Percentiles rank a stretch among this genome's conserved stretches.
These are phyloP conservation scores for Sphecodes monilicornis DNA, from an alignment of 2,888 invertebrate species.

Conservation along the genomic window DNA sequence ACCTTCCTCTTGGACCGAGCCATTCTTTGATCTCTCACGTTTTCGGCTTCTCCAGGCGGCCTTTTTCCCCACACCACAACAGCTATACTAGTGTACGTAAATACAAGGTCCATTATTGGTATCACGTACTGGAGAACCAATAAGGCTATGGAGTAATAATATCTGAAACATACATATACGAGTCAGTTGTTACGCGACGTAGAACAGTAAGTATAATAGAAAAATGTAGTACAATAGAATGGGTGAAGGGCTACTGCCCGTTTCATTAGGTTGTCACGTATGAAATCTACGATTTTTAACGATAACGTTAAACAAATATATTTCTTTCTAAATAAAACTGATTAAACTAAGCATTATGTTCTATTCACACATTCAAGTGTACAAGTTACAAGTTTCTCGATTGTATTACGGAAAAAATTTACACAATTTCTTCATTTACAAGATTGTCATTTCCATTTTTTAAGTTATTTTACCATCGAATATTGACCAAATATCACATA, in stretches of 20 bases:
- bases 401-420: too few relatives aligned
- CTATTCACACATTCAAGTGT: too few relatives aligned
- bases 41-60: slow-evolving; percentile 95
- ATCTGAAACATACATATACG: slow-evolving; percentile 74
- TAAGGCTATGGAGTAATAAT: slow-evolving; percentile 91
- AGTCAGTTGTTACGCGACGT: background rate
- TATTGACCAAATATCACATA: too few relatives aligned
- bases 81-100: slow-evolving; percentile 94
- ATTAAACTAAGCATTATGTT: too few relatives aligned
- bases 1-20: slow-evolving; percentile 96
- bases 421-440: too few relatives aligned
- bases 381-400: too few relatives aligned
- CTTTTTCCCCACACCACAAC: slow-evolving; percentile 94
- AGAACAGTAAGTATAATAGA: background rate
- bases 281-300: background rate
- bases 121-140: slow-evolving; percentile 93
- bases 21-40: slow-evolving; percentile 92
- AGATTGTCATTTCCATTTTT: too few relatives aligned
- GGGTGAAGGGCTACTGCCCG: background rate
- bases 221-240: background rate
- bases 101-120: slow-evolving; percentile 92
- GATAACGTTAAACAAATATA: too few relatives aligned
- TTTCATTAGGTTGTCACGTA: background rate
- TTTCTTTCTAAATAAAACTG: too few relatives aligned
- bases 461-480: too few relatives aligned